Percentiles rank a stretch among this genome's conserved stretches.
These are phyloP conservation scores for Rutpela maculata DNA, from an alignment of 2,888 invertebrate species.

Conservation along the genomic window DNA sequence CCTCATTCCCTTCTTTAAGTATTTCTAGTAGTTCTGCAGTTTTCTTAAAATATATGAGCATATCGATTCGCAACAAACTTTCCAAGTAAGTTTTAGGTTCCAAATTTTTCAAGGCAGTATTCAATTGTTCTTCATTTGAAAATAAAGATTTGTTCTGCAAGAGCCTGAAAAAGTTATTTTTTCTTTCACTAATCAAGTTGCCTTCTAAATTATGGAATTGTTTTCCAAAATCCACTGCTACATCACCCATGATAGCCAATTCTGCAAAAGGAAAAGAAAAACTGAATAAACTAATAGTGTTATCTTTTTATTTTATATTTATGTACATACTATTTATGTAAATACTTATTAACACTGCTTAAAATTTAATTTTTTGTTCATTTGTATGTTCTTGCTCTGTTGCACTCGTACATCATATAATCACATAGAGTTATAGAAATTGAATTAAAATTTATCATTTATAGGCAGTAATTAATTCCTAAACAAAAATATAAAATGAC, in stretches of 20 bases:
- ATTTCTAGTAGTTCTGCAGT: constrained; percentile 47
- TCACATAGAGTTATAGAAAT: too few species aligned
- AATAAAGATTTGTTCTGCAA: constrained; percentile 38
- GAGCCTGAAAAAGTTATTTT: constrained; percentile 51
- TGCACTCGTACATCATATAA: too few species aligned
- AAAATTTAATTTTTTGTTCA: too few species aligned
- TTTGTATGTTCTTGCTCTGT: too few species aligned
- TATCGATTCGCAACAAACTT: constrained; percentile 54
- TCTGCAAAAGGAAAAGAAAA: background rate
- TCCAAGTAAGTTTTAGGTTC: constrained; percentile 56
- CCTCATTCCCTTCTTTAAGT: constrained; percentile 50
- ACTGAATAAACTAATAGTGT: too few species aligned
- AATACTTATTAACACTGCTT: too few species aligned
- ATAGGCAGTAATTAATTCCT: too few species aligned
- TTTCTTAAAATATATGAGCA: constrained; percentile 53
- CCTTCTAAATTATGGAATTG: constrained; percentile 53
- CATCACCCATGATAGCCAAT: background rate
- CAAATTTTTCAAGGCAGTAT: constrained; percentile 30
- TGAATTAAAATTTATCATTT: too few species aligned
- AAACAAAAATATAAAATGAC: too few species aligned
- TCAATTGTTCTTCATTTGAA: constrained; percentile 26
- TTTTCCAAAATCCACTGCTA: constrained; percentile 39
- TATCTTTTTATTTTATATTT: too few species aligned
- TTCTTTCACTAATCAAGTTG: constrained; percentile 45
- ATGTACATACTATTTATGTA: too few species aligned